Base-by-base conservation (phyloP, 2,888 invertebrate genomes). In the Aphodius sticticus region DNA sequence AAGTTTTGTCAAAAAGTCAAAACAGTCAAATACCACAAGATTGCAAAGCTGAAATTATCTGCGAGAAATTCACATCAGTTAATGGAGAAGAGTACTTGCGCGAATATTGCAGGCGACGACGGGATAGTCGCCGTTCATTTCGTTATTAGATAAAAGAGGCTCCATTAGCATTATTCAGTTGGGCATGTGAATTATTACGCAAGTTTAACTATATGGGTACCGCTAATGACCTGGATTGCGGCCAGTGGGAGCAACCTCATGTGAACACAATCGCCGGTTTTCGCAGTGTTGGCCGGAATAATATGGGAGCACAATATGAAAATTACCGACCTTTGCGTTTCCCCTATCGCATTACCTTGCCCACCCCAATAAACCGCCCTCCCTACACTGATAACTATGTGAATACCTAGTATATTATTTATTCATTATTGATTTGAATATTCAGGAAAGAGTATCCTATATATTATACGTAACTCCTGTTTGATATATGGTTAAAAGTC, bases 141-240 rank as follows among this genome's bases (percentile, higher is more conserved):
- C 26, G 35, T 35, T 53, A 53, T 53, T 53, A 12, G 70, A 78
- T 53, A 38, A 71, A 71, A 77, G 78, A 70, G 71, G 71, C 36
- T 78, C 78, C 78, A 78, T 77, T 78, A 78, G 78, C 72, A 78
- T 78, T 74, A 74, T 74, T 72, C 78, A 71, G 78, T 38, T 78
- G 53, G 16, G 38, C 38, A 71, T 74, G 78, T 78, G 78, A 78
- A 78, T 78, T 78, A 78, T 78, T 78, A 72, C 69, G 26, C 72
- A 78, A 78, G 74, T 78, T 78, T 78, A 78, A 78, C 78, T 72
- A 78, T 72, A 78, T 78, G 71, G 72, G 71, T 72, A 78, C 78
- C 78, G 78, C 78, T 78, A 78, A 78, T 72, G 78, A 71, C 78
- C 78, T 78, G 71, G 78, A 78, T 78, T 78, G 71, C 71, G 37